Base-by-base conservation (phyloP, 2,888 invertebrate species). In the Podabrus alpinus region DNA sequence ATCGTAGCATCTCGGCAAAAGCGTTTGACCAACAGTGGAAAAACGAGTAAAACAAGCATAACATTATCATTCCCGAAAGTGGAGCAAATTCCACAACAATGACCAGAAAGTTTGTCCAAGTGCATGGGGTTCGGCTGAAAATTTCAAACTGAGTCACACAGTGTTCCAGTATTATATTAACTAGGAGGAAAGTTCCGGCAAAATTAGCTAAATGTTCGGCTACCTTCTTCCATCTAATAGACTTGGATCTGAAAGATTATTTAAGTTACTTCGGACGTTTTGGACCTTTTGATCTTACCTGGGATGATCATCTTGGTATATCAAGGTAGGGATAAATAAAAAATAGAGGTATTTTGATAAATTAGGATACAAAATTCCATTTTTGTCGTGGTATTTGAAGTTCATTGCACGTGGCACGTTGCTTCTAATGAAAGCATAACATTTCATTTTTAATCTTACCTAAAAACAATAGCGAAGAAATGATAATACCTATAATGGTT, bases 141-240 rank as follows among this genome's bases (percentile, higher is more conserved):
- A 92, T 89, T 13, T 90, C 88, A 88, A 93, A 94, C 0, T 94
- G 94, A 67, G 91, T 83, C 68, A 96, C 91, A 86, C 94, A 94
- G 60, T 94, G 90, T 82, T 94, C 94, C 86, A 94, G 92, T 59
- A 97, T 90, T 82, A 96, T 95, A 84, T 94, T 93, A 77, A 93
- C 91, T 85, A 94, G 94, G 82, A 97, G 92, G 68, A 97, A 91
- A 64, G 94, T 91, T 15, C 93, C 93, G 0, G 93, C 84, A 0
- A 97, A 92, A 88, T 97, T 97, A 16, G 90, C 77, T 17, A 95
- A 90, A 83, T 94, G 91, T 81, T 89, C 90, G 0, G 92, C 81
- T 0, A 95, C 95, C 75, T 92, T 90, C 66, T 89, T 88, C 96
- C 96, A 97, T 79, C 93, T 89, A 61, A 94, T 94, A 61, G 88